A percentile compares a stretch with the other conserved stretches of the same genome.
Evolutionary conservation across 2,113 vertebrate genomes (phyloP).

Genomic region (Crotophaga sulcirostris): DNA sequence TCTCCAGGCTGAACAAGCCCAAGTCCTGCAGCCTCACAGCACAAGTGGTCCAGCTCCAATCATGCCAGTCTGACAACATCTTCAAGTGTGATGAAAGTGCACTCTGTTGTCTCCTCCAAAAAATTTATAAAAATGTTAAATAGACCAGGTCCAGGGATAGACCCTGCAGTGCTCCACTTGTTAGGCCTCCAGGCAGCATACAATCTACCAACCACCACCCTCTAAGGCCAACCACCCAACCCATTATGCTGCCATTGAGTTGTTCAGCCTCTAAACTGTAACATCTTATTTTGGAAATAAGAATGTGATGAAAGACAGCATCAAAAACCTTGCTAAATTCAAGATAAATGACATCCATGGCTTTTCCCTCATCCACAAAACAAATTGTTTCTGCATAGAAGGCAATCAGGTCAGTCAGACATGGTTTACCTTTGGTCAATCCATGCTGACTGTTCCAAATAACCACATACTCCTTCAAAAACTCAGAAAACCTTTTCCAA

Average conservation of each 20-base stretch:
- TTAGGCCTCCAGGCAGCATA: neutral
- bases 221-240: neutral
- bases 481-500: neutral
- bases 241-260: neutral
- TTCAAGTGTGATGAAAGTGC: neutral
- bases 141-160: neutral
- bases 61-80: neutral
- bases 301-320: neutral
- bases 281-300: neutral
- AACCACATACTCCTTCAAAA: neutral
- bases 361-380: neutral
- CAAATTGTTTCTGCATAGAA: neutral
- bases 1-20: neutral
- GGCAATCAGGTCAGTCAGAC: neutral
- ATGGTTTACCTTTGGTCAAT: neutral
- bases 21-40: neutral
- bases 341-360: neutral
- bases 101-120: neutral
- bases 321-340: neutral
- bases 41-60: neutral
- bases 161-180: neutral
- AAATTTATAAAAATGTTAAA: neutral
- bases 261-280: neutral
- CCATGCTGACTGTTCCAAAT: neutral
- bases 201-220: neutral